Conservation (phyloP, 2,888 invertebrate genomes). For the Eudasyphora cyanicolor region DNA sequence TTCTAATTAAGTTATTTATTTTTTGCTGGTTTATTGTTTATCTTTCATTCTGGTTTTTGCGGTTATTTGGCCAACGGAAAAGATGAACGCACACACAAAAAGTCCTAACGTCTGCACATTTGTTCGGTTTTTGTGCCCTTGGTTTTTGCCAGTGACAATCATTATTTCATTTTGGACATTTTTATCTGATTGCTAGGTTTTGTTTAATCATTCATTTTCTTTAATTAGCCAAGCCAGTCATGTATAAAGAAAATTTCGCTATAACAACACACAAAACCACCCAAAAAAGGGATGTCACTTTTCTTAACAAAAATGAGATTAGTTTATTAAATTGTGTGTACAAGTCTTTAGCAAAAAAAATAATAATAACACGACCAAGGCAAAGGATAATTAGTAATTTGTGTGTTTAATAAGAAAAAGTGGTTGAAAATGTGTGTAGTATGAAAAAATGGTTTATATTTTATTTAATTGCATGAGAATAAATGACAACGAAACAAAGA, state of each 20-base stretch:
- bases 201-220: conserved; percentile 28
- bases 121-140: neutral
- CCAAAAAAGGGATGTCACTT: conserved; percentile 23
- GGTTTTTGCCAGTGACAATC: neutral
- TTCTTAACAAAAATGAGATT: conserved; percentile 30
- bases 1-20: conserved; percentile 12
- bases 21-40: neutral
- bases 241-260: conserved; percentile 28
- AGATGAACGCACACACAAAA: neutral
- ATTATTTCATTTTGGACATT: neutral
- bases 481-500: neutral
- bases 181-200: neutral
- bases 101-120: neutral
- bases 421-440: neutral
- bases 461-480: no score
- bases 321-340: neutral
- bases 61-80: neutral
- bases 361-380: neutral
- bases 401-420: neutral
- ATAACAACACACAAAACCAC: neutral
- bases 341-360: no score
- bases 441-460: no score
- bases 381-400: neutral
- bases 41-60: neutral
- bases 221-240: conserved; percentile 45